Conservation (phyloP, 2,888 invertebrate species). For the Nysson spinosus region DNA sequence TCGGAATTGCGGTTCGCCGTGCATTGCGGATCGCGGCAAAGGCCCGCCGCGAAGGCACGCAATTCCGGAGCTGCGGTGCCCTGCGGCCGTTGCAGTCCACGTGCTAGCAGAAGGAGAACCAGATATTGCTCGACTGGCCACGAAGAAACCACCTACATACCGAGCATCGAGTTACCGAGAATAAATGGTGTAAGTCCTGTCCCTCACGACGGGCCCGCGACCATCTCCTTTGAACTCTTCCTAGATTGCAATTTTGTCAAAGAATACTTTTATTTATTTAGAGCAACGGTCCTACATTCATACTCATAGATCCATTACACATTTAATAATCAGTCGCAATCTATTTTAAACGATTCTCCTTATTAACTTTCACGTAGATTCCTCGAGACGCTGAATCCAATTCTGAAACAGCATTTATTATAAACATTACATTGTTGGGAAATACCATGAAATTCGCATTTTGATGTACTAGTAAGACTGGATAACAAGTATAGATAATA, state of each 20-base stretch:
- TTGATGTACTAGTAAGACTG: too few relatives aligned
- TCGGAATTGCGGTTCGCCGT: conserved; percentile 95
- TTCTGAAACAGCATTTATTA: too few relatives aligned
- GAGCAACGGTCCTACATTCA: too few relatives aligned
- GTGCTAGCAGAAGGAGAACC: conserved; percentile 68
- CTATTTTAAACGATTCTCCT: too few relatives aligned
- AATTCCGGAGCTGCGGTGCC: conserved; percentile 65
- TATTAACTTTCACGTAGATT: too few relatives aligned
- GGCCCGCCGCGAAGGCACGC: conserved; percentile 87
- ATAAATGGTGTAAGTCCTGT: conserved; percentile 77
- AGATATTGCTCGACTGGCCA: conserved; percentile 69
- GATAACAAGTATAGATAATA: too few relatives aligned
- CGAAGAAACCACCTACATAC: conserved; percentile 76
- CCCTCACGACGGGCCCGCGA: conserved; percentile 65
- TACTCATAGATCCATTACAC: too few relatives aligned
- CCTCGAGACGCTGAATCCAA: too few relatives aligned
- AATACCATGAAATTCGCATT: too few relatives aligned
- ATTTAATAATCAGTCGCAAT: too few relatives aligned
- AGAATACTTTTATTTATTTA: too few relatives aligned
- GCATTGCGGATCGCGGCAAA: conserved; percentile 90
- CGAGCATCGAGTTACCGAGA: conserved; percentile 75
- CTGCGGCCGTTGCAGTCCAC: conserved; percentile 73
- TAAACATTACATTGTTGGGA: too few relatives aligned
- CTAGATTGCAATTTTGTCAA: not conserved
- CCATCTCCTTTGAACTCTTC: conserved; percentile 11